Conservation (phyloP, 2,113 vertebrate species). For the Epinephelus lanceolatus region DNA sequence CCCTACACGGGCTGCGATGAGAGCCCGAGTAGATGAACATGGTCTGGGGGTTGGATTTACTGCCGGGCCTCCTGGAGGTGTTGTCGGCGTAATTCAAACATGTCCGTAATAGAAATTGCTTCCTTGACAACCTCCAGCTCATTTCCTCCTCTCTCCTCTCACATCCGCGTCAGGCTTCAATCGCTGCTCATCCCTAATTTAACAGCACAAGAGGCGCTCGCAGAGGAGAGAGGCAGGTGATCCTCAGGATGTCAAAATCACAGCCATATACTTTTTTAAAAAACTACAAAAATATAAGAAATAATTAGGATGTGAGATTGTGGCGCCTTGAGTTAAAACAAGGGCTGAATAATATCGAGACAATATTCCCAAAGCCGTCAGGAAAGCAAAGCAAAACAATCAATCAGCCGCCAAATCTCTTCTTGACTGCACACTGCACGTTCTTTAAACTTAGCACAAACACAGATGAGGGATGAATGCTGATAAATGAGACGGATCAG, state of each 20-base stretch:
- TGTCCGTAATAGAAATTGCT: constrained; percentile 54
- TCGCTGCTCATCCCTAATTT: constrained; percentile 31
- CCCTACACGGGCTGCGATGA: constrained; percentile 3
- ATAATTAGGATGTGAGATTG: constrained; percentile 11
- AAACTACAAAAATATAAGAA: neutral
- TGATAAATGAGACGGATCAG: too few relatives aligned
- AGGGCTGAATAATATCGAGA: constrained; percentile 29
- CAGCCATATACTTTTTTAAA: neutral
- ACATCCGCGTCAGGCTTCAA: constrained; percentile 26
- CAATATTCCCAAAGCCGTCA: constrained; percentile 3
- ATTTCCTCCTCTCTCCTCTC: constrained; percentile 44
- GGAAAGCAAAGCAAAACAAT: constrained; percentile 49
- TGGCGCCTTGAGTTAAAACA: constrained; percentile 14
- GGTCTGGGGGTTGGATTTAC: constrained; percentile 54
- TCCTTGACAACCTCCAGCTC: constrained; percentile 45
- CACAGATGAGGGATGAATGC: neutral
- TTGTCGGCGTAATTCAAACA: constrained; percentile 56
- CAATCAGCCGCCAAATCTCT: constrained; percentile 3
- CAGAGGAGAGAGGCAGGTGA: constrained; percentile 2
- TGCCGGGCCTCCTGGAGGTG: constrained; percentile 36
- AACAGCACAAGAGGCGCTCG: constrained; percentile 32
- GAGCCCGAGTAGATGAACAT: neutral
- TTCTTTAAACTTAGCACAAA: neutral
- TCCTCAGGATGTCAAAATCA: neutral
- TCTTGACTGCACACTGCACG: constrained; percentile 4